Percentiles rank a stretch among this genome's conserved stretches.
phyloP scores from a whole-genome alignment of 2,797 vertebrate species.

The Hoplostethus mediterraneus region DNA sequence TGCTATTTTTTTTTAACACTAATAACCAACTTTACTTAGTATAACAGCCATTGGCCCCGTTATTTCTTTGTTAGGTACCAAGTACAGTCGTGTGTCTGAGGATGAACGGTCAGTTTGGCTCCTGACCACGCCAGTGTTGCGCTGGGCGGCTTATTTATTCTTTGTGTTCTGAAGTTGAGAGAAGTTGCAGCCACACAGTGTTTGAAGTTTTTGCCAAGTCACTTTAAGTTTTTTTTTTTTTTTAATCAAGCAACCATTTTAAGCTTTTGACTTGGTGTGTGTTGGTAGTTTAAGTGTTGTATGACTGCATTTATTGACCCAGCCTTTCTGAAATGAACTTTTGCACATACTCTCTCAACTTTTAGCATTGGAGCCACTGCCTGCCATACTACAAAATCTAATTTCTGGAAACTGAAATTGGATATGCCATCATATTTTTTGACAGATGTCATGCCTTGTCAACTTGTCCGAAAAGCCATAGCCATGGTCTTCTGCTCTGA shows the following conservation, averaged over 20 bases:
- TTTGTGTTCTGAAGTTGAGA: conserved; percentile 36
- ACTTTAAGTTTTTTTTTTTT: conserved; percentile 30
- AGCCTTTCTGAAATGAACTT: conserved; percentile 28
- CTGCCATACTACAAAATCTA: conserved; percentile 44
- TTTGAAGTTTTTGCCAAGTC: conserved; percentile 63
- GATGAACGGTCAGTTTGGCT: conserved; percentile 35
- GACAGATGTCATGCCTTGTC: conserved; percentile 21
- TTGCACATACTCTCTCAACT: conserved; percentile 52
- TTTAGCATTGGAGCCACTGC: conserved; percentile 47
- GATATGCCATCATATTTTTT: conserved; percentile 23
- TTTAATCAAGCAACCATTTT: conserved; percentile 3
- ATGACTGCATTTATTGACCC: conserved; percentile 18
- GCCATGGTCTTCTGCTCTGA: conserved; percentile 27
- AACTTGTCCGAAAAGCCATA: conserved; percentile 51
- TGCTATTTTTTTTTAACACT: conserved; percentile 69
- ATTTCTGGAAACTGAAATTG: conserved; percentile 21
- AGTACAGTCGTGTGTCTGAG: conserved; percentile 49
- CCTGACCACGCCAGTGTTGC: conserved; percentile 54
- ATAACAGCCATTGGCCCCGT: conserved; percentile 18
- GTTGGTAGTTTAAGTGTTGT: conserved; percentile 8
- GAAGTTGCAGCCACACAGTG: conserved; percentile 60
- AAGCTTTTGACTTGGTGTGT: conserved; percentile 18
- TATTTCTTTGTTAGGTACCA: conserved; percentile 58
- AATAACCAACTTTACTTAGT: conserved; percentile 32
- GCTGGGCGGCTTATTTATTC: conserved; percentile 52